A percentile compares a stretch with the other conserved stretches of the same genome.
These are phyloP conservation scores for Carassius gibelio DNA, from an alignment of 2,113 vertebrate genomes.

Conservation along the genomic window DNA sequence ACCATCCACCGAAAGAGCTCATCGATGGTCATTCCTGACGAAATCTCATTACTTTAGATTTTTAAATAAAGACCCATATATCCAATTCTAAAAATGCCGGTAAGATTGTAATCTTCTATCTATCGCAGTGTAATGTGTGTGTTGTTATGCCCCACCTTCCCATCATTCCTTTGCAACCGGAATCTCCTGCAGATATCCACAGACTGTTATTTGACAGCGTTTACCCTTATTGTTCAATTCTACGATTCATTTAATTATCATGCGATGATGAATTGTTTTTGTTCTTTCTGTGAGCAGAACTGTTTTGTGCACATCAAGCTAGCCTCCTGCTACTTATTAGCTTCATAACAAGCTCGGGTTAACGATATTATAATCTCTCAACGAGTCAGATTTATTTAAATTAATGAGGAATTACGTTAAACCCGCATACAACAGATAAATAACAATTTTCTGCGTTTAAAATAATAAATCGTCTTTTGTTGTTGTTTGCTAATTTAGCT, in stretches of 20 bases:
- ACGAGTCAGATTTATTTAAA: not conserved
- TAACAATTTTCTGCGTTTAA: not conserved
- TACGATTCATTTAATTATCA: not conserved
- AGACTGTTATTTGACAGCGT: conserved; percentile 2
- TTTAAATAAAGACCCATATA: not conserved
- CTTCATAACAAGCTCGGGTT: not conserved
- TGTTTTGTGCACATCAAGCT: not conserved
- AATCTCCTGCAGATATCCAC: conserved; percentile 10
- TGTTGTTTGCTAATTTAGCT: not conserved
- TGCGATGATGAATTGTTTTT: not conserved
- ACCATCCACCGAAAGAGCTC: conserved; percentile 13
- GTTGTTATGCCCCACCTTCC: conserved; percentile 40
- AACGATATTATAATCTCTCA: not conserved
- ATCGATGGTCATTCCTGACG: no score
- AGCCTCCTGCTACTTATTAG: conserved; percentile 30
- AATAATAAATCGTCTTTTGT: not conserved
- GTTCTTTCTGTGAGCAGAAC: not conserved
- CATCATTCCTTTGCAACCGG: conserved; percentile 4
- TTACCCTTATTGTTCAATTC: not conserved
- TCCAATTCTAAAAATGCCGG: conserved; percentile 66
- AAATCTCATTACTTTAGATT: not conserved
- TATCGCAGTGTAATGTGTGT: conserved; percentile 14
- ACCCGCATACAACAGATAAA: no score
- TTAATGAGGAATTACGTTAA: not conserved
- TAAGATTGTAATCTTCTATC: conserved; percentile 59